A percentile compares a stretch with the other conserved stretches of the same genome.
Evolutionary conservation across 1,140 invertebrate species (phyloP).

Genomic region (Trigoniulus corallinus): DNA sequence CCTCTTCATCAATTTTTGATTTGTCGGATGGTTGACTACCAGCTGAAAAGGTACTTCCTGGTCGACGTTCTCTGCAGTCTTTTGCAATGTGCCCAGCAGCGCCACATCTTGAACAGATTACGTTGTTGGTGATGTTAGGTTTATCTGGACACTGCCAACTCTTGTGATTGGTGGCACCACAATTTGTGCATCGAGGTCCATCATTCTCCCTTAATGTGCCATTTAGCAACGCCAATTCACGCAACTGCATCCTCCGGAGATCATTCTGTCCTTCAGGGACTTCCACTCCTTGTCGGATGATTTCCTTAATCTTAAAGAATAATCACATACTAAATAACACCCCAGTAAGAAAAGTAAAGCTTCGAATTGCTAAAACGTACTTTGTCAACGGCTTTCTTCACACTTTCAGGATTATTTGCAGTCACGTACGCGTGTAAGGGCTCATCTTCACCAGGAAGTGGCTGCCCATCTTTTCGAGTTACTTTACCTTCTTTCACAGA

Average conservation of each 20-base stretch:
- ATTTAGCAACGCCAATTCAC: slow-evolving; percentile 92
- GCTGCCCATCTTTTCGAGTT: slow-evolving; percentile 91
- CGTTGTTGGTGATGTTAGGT: slow-evolving; percentile 93
- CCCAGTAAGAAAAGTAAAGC: background rate
- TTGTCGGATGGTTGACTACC: slow-evolving; percentile 35
- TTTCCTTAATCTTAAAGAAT: slow-evolving; percentile 71
- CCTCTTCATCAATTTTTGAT: slow-evolving; percentile 89
- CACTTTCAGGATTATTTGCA: slow-evolving; percentile 86
- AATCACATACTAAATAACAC: background rate
- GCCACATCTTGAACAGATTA: slow-evolving; percentile 92
- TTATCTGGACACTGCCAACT: slow-evolving; percentile 93
- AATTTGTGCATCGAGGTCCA: slow-evolving; percentile 79
- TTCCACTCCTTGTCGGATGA: slow-evolving; percentile 93
- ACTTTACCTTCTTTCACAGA: slow-evolving; percentile 99
- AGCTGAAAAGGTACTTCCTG: slow-evolving; percentile 36
- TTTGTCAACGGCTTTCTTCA: slow-evolving; percentile 95
- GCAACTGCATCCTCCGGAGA: slow-evolving; percentile 82
- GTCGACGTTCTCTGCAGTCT: slow-evolving; percentile 52
- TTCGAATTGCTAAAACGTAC: slow-evolving; percentile 29
- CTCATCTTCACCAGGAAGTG: slow-evolving; percentile 97
- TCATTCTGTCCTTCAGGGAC: slow-evolving; percentile 98
- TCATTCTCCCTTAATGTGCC: slow-evolving; percentile 97
- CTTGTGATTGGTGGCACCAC: slow-evolving; percentile 81
- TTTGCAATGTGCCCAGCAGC: slow-evolving; percentile 93
- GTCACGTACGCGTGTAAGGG: slow-evolving; percentile 98